phyloP scores from a whole-genome alignment of 1,140 invertebrate genomes.

The Cydia fagiglandana region DNA sequence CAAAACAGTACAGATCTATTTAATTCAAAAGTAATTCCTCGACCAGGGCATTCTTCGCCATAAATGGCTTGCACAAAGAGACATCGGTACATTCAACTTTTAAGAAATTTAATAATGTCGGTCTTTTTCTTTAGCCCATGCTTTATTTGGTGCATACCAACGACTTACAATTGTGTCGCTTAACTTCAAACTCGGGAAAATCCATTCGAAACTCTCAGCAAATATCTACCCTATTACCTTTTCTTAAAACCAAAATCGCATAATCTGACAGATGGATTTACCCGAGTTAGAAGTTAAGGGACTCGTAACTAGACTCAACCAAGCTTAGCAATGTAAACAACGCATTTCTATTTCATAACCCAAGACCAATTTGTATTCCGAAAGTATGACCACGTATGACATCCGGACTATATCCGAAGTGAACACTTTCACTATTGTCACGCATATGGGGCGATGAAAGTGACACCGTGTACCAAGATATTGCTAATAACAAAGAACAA shows the following conservation, averaged over 20 bases:
- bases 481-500: constrained; percentile 29
- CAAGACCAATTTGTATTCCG: constrained; percentile 12
- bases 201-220: no score
- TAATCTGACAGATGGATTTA: no score
- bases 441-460: constrained; percentile 29
- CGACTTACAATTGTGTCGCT: background rate
- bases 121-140: background rate
- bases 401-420: constrained; percentile 27
- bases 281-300: no score
- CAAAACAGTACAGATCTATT: no score
- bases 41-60: no score
- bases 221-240: no score
- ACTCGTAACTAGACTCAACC: background rate
- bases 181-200: no score
- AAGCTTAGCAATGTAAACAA: background rate
- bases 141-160: background rate
- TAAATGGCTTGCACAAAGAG: no score
- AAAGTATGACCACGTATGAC: constrained; percentile 22
- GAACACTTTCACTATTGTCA: constrained; percentile 29
- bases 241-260: no score
- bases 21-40: no score
- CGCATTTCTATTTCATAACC: constrained; percentile 12
- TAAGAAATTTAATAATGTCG: background rate
- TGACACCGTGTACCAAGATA: constrained; percentile 25
- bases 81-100: background rate